Percentiles rank a stretch among this genome's conserved stretches.
Evolutionary conservation across 2,113 vertebrate genomes (phyloP).

Genomic region (Podarcis muralis): DNA sequence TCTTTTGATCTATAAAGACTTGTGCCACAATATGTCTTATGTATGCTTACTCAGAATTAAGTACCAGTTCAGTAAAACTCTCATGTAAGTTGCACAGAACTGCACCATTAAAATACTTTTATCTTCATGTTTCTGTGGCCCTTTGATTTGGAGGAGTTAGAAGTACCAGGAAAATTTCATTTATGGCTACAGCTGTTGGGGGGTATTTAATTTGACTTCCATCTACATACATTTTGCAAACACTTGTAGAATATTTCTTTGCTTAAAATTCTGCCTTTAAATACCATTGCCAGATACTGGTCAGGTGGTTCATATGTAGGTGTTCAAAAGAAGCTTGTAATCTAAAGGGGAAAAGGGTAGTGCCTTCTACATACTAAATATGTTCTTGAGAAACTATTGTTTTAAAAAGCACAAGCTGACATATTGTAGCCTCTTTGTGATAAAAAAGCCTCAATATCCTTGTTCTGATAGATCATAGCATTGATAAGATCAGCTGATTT

Average conservation of each 20-base stretch:
- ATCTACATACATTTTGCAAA: neutral
- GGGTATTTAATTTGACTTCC: neutral
- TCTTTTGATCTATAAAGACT: neutral
- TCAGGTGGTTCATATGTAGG: neutral
- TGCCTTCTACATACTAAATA: neutral
- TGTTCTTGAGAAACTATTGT: neutral
- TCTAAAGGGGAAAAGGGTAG: neutral
- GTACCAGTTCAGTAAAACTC: too few species aligned
- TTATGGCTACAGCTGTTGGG: neutral
- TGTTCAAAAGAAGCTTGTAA: neutral
- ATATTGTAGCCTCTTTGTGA: neutral
- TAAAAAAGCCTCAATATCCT: neutral
- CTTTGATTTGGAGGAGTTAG: neutral
- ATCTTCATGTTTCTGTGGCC: neutral
- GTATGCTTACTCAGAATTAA: neutral
- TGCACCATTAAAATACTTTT: neutral
- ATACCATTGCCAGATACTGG: neutral
- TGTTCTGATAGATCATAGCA: neutral
- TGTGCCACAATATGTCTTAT: neutral
- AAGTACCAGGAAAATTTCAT: neutral
- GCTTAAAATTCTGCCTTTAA: neutral
- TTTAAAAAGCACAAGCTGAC: neutral
- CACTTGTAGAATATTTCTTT: neutral
- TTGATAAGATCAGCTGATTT: neutral
- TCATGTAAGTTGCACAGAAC: neutral